A percentile compares a stretch with the other conserved stretches of the same genome.
phyloP scores from a whole-genome alignment of 92 coral and sea anemone genomes.

The Pocillopora grandis region DNA sequence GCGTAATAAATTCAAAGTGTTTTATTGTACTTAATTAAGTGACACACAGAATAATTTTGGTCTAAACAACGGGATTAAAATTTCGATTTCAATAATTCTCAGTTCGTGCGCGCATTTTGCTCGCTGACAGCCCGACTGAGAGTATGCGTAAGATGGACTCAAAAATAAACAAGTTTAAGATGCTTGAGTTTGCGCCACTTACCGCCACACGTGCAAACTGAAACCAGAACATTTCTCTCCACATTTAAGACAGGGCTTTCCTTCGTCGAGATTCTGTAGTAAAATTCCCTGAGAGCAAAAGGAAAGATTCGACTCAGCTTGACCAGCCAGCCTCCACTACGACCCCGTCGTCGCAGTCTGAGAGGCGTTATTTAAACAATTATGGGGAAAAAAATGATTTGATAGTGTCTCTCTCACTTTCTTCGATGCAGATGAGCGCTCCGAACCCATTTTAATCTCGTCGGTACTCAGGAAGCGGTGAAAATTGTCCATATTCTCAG shows the following conservation, averaged over 20 bases:
- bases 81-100: slow-evolving; percentile 16
- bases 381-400: neutral
- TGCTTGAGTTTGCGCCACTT: slow-evolving; percentile 29
- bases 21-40: slow-evolving; percentile 17
- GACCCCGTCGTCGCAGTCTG: neutral
- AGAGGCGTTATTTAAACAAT: slow-evolving; percentile 27
- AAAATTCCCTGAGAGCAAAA: slow-evolving; percentile 68
- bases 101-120: slow-evolving; percentile 4
- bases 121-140: neutral
- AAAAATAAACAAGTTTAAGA: slow-evolving; percentile 32
- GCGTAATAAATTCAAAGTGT: slow-evolving; percentile 4
- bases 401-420: slow-evolving; percentile 41
- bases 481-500: slow-evolving; percentile 26
- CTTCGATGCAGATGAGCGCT: slow-evolving; percentile 76
- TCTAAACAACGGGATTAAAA: slow-evolving; percentile 34
- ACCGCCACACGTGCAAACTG: slow-evolving; percentile 92
- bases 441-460: slow-evolving; percentile 64
- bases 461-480: slow-evolving; percentile 57
- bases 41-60: slow-evolving; percentile 41
- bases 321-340: neutral
- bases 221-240: slow-evolving; percentile 86
- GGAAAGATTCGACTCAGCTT: neutral
- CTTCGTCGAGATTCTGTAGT: slow-evolving; percentile 85
- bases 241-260: slow-evolving; percentile 83
- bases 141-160: slow-evolving; percentile 19